Evolutionary conservation across 2,888 invertebrate genomes (phyloP), one percentile per base, ranked within the genome.

Genomic region (Melinopterus prodromus): DNA sequence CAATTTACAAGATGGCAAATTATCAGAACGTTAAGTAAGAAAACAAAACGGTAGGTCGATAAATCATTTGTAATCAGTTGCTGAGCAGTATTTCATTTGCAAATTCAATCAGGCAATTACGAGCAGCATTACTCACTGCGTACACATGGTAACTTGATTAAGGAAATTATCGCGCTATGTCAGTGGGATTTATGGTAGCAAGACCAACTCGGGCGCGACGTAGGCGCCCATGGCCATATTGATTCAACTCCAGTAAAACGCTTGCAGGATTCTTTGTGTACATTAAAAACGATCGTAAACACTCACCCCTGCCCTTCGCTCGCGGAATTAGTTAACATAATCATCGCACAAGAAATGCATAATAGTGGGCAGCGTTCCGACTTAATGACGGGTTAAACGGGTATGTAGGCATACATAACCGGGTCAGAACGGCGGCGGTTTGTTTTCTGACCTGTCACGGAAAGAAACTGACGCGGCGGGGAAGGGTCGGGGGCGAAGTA

Each of bases 371-470:
- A 35, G 71, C 76, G 79, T 26, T 26, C 77, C 37, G 15, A 76
- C 79, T 35, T 76, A 80, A 78, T 77, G 77, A 70, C 76, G 75
- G 71, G 75, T 79, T 78, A 78, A 75, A 77, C 71, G 53, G 53
- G 53, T 53, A 53, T 12, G 26, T 26, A 26, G 74, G 80, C 80
- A 78, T 80, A 78, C 78, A 76, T 71, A 16, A 36, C 35, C 75
- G 77, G 38, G 76, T 81, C 78, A 80, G 77, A 81, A 80, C 79
- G 81, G 71, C 72, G 71, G 35, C 3, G 71, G 78, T 72, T 38
- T 71, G 72, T 53, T 78, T 78, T 78, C 53, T 71, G 71, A 71
- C 72, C 14, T 77, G 78, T 81, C 77, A 83, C 83, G 84, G 80
- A 53, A 53, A 53, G 53, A 53, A 53, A 53, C 53, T 53, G 53